A percentile compares a stretch with the other conserved stretches of the same genome.
Evolutionary conservation across 2,888 invertebrate species (phyloP).

Genomic region (Steinernema hermaphroditum): DNA sequence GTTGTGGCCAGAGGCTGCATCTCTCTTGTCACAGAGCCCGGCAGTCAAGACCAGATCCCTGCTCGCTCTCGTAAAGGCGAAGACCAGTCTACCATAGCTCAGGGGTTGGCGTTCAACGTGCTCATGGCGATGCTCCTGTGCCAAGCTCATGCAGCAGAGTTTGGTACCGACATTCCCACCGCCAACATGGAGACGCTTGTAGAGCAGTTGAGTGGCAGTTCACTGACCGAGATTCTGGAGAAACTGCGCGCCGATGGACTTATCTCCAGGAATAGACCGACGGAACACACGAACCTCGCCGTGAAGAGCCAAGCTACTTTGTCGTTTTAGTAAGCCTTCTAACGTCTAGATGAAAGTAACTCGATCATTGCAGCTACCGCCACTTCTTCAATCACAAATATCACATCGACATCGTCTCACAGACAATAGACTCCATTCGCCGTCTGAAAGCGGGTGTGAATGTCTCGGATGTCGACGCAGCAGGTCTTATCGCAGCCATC

Average conservation of each 20-base stretch:
- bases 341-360: background rate
- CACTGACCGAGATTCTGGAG: slow-evolving; percentile 41
- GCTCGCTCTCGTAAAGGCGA: slow-evolving; percentile 44
- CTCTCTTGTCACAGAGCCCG: slow-evolving; percentile 26
- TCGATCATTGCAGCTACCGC: slow-evolving; percentile 51
- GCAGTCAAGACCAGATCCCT: slow-evolving; percentile 33
- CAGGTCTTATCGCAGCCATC: slow-evolving; percentile 27
- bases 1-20: slow-evolving; percentile 22
- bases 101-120: slow-evolving; percentile 56
- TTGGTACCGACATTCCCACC: background rate
- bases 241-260: slow-evolving; percentile 56
- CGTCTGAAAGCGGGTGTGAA: slow-evolving; percentile 32
- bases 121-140: slow-evolving; percentile 43
- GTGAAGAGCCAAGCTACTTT: slow-evolving; percentile 48
- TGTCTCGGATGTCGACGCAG: slow-evolving; percentile 20
- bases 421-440: slow-evolving; percentile 1
- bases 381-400: slow-evolving; percentile 62
- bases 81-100: slow-evolving; percentile 40
- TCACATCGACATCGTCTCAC: slow-evolving; percentile 50
- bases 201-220: slow-evolving; percentile 23
- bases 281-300: slow-evolving; percentile 38
- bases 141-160: background rate
- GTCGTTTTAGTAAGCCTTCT: slow-evolving; percentile 51
- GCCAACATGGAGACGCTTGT: slow-evolving; percentile 28
- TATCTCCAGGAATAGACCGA: slow-evolving; percentile 46